These are phyloP conservation scores for Percopsis omiscomaycus DNA, from an alignment of 2,797 vertebrate species.

Conservation along the genomic window DNA sequence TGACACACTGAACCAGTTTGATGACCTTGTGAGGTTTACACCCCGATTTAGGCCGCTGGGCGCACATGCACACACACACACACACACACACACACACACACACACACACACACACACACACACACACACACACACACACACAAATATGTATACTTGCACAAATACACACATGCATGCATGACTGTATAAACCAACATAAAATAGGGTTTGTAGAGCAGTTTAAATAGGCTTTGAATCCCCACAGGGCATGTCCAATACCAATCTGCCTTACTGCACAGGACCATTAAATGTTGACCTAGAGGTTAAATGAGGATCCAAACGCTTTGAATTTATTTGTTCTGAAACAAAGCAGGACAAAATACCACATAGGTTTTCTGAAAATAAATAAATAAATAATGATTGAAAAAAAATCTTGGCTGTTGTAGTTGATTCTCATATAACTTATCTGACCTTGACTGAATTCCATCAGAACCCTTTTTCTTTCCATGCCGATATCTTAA, in stretches of 20 bases:
- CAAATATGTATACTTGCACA: conserved; percentile 9
- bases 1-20: conserved; percentile 34
- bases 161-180: conserved; percentile 5
- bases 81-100: not conserved
- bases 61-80: not conserved
- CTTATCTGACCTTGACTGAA: too few species aligned
- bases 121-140: conserved; percentile 37
- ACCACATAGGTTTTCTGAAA: too few species aligned
- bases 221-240: conserved; percentile 10
- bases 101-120: not conserved
- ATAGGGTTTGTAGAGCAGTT: conserved; percentile 17
- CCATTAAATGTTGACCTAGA: conserved; percentile 57
- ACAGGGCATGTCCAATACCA: conserved; percentile 5
- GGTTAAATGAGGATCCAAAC: conserved; percentile 39
- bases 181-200: conserved; percentile 9
- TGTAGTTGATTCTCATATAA: too few species aligned
- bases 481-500: too few species aligned
- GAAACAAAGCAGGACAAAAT: not conserved
- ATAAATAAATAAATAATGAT: too few species aligned
- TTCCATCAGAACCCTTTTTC: too few species aligned
- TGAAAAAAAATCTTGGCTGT: too few species aligned
- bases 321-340: conserved; percentile 49
- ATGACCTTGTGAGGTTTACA: conserved; percentile 34
- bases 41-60: not conserved
- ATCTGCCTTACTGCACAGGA: conserved; percentile 33